Conservation (phyloP, 2,113 vertebrate genomes). For the Pteruthius melanotis region DNA sequence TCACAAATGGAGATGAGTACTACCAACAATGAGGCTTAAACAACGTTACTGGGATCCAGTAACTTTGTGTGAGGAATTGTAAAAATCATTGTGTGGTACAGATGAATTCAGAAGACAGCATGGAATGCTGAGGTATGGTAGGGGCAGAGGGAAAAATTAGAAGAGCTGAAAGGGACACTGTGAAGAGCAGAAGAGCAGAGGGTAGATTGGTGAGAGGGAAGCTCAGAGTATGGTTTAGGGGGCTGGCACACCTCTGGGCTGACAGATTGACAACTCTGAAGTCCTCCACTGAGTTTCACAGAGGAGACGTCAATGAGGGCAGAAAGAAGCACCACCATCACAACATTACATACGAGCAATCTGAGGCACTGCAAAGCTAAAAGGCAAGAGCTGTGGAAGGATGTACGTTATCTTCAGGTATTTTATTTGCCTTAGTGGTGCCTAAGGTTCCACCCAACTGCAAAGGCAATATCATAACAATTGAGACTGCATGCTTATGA, state of each 20-base stretch:
- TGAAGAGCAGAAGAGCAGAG: not conserved
- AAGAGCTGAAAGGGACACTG: not conserved
- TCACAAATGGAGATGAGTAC: not conserved
- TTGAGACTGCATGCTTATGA: accelerated
- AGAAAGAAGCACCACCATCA: not conserved
- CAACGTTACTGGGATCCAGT: not conserved
- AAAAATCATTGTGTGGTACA: not conserved
- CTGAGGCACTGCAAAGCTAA: not conserved
- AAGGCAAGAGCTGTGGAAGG: not conserved
- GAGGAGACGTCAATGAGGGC: not conserved
- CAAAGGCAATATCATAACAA: accelerated
- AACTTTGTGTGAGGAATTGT: not conserved
- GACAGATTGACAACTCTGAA: not conserved
- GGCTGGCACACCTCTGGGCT: not conserved
- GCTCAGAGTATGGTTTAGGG: not conserved
- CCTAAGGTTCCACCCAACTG: not conserved
- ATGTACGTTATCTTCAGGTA: not conserved
- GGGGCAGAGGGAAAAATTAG: not conserved
- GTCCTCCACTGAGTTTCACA: not conserved
- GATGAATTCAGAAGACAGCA: not conserved
- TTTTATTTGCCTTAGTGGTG: not conserved
- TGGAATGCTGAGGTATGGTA: not conserved
- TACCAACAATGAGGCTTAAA: not conserved
- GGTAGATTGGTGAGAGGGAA: not conserved
- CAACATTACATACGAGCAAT: not conserved